Evolutionary conservation across 2,113 vertebrate species (phyloP), one percentile per base, ranked within the genome.

Genomic region (Brachionichthys hirsutus): DNA sequence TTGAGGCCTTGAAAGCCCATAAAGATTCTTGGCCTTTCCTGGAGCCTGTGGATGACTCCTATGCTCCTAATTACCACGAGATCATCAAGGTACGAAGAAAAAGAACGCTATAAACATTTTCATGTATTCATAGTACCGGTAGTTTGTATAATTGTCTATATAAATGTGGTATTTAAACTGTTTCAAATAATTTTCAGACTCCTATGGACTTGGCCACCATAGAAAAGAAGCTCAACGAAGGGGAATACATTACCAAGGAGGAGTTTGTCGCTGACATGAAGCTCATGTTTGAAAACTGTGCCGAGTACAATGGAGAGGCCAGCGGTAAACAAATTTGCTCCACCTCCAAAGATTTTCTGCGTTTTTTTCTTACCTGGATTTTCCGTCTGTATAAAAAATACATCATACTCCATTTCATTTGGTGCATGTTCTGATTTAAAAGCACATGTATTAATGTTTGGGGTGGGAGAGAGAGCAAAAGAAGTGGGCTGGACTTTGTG

Each of bases 151-250:
- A 38, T 38, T 10, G 36, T 38, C 6, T 12, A 9, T 12, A 3
- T 12, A 38, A 38, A 10, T 38, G 36, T 12, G 5, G 12, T 14
- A 34, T 35, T 15, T 2, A 30, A 6, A 4, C 36, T 1, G 12
- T 52, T 45, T 49, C 13, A 15, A 9, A 2, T 16, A 7, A 30
- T 12, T 54, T 0, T 13, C 83, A 99, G 97, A 92, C 92, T 14
- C 97, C 97, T 34, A 98, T 99, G 96, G 97, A 99, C 82, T 93
- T 99, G 67, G 98, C 95, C 60, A 98, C 93, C 68, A 96, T 99
- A 84, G 97, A 99, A 81, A 94, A 88, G 80, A 98, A 98, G 60
- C 89, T 99, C 52, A 97, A 93, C 45, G 92, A 94, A 57, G 95
- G 95, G 18, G 92, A 94, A 12, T 99, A 99, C 70, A 88, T 94